Base-by-base conservation (phyloP, 2,888 invertebrate species). In the Erebia epiphron region DNA sequence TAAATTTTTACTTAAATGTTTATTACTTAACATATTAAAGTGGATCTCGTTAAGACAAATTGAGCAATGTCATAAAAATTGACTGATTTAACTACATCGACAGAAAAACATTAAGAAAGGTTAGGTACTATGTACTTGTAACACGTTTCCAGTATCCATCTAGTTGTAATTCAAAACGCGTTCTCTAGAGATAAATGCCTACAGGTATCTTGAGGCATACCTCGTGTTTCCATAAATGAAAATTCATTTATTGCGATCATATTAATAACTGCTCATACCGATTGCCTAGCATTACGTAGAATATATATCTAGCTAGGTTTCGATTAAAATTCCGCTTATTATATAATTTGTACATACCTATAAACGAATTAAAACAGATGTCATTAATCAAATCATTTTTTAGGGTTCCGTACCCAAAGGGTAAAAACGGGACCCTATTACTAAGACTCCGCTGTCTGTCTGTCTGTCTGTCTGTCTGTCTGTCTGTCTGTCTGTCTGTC, bases 201-300 rank as follows among this genome's bases (percentile, higher is more conserved):
- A 70, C 72, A 72, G 58, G 72, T 74, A 72, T 70, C 72, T 74
- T 60, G 70, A 70, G 72, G 72, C 74, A 72, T 74, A 72, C 71
- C 73, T 74, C 69, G 61, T 70, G 72, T 69, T 62, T 62, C 69
- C 69, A 74, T 74, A 74, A 74, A 74, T 70, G 68, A 74, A 65
- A 73, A 70, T 70, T 74, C 70, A 70, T 72, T 74, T 72, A 66
- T 72, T 70, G 58, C 61, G 67, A 70, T 74, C 52, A 70, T 72
- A 71, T 72, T 69, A 70, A 74, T 74, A 70, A 74, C 65, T 58
- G 65, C 62, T 71, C 67, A 67, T 57, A 72, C 26, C 62, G 56
- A 66, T 72, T 66, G 41, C 16, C 14, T 67, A 58, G 57, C 46
- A 67, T 68, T 58, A 57, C 26, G 46, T 18, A 50, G n/a, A 67